Conservation (phyloP, 2,888 invertebrate species). For the Chironomus tentans region DNA sequence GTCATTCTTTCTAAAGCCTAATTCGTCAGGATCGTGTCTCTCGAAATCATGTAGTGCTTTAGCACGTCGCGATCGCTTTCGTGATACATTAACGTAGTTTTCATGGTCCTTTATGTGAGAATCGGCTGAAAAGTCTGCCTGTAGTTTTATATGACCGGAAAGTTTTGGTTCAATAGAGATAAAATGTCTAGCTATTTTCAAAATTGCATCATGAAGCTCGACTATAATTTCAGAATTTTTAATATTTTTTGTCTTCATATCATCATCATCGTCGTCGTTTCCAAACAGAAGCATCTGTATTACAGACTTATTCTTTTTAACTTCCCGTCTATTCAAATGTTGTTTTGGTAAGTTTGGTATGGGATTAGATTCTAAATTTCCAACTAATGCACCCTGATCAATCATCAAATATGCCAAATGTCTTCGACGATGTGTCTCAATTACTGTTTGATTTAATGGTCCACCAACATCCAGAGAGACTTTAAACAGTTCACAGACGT, state of each 20-base stretch:
- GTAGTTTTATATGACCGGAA: slow-evolving; percentile 64
- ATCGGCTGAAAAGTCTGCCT: slow-evolving; percentile 92
- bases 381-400: slow-evolving; percentile 87
- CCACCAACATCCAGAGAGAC: slow-evolving; percentile 66
- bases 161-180: slow-evolving; percentile 84
- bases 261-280: slow-evolving; percentile 66
- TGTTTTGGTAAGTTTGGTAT: slow-evolving; percentile 90
- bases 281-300: slow-evolving; percentile 82
- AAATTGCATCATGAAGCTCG: slow-evolving; percentile 91
- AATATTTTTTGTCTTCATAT: slow-evolving; percentile 90
- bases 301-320: slow-evolving; percentile 83
- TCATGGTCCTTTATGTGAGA: slow-evolving; percentile 91
- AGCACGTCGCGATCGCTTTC: slow-evolving; percentile 78
- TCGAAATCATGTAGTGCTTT: slow-evolving; percentile 95
- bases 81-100: slow-evolving; percentile 86
- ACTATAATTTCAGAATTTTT: slow-evolving; percentile 96
- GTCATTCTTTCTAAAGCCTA: slow-evolving; percentile 97
- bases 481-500: slow-evolving; percentile 78
- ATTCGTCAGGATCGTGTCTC: slow-evolving; percentile 93
- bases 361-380: slow-evolving; percentile 54
- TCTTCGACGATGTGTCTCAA: slow-evolving; percentile 82
- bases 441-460: slow-evolving; percentile 70
- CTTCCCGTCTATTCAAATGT: slow-evolving; percentile 72
- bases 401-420: slow-evolving; percentile 95
- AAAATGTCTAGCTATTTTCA: slow-evolving; percentile 91